These are phyloP conservation scores for Ciconia stormi DNA, from an alignment of 2,113 vertebrate species.

Conservation along the genomic window DNA sequence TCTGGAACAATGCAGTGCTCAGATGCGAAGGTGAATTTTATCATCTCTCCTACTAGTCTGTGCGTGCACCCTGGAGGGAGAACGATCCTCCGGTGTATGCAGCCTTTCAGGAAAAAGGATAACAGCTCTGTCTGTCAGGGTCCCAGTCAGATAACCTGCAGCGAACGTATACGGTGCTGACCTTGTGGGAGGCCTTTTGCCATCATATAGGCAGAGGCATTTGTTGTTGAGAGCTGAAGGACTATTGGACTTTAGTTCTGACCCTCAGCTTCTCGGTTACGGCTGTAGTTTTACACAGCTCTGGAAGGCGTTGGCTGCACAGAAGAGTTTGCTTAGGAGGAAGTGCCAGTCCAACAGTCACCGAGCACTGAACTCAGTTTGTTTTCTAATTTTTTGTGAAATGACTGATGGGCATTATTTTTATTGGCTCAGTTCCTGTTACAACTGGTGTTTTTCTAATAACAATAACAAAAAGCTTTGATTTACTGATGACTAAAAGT, in stretches of 20 bases:
- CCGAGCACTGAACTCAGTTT: neutral
- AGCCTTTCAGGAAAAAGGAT: neutral
- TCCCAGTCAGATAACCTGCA: fast-evolving
- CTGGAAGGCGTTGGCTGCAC: neutral
- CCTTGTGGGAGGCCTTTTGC: neutral
- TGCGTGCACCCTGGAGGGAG: fast-evolving
- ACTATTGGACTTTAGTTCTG: neutral
- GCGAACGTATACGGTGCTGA: neutral
- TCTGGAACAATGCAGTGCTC: slow-evolving; percentile 94
- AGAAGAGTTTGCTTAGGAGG: neutral
- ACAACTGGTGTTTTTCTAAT: neutral
- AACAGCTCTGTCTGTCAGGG: fast-evolving
- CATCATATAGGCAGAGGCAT: fast-evolving
- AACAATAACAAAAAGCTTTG: neutral
- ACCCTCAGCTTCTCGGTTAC: neutral
- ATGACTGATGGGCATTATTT: neutral
- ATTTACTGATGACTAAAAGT: neutral
- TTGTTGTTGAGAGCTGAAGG: neutral
- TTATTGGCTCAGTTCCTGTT: neutral
- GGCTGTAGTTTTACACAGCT: fast-evolving
- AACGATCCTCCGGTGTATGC: neutral
- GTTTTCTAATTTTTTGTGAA: neutral
- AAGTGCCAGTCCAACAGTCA: too few species aligned
- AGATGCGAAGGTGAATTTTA: slow-evolving; percentile 83
- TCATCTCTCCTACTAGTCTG: fast-evolving